Evolutionary conservation across 2,797 vertebrate species (phyloP).

Genomic region (Tachyglossus aculeatus): DNA sequence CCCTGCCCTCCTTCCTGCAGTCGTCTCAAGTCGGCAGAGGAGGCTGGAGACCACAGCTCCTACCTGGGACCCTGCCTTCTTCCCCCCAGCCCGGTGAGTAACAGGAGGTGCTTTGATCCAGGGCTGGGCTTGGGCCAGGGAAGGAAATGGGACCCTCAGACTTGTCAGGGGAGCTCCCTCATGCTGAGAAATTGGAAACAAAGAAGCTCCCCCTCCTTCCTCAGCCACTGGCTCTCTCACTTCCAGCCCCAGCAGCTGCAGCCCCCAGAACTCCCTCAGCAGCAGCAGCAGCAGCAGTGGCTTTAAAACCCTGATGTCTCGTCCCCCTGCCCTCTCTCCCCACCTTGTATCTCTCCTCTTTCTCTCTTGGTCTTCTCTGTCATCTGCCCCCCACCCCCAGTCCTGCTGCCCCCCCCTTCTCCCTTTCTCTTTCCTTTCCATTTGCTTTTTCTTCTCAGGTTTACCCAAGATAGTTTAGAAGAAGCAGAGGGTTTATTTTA

Average conservation of each 20-base stretch:
- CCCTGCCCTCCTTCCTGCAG: conserved; percentile 65
- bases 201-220: neutral
- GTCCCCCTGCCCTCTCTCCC: too few relatives aligned
- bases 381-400: neutral
- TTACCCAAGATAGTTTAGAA: neutral
- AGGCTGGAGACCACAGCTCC: conserved; percentile 26
- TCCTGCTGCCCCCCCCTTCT: neutral
- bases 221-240: neutral
- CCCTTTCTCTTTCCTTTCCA: neutral
- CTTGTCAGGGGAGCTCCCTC: neutral
- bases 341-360: neutral
- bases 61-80: neutral
- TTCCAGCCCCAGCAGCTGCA: neutral
- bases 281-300: too few relatives aligned
- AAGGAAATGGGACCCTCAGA: neutral
- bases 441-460: neutral
- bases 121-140: accelerated
- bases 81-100: conserved; percentile 61
- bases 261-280: too few relatives aligned
- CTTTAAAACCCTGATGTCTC: too few relatives aligned
- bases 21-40: conserved; percentile 37
- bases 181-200: neutral
- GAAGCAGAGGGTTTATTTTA: neutral
- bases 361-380: neutral
- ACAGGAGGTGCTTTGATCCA: accelerated